Base-by-base conservation (phyloP, 2,888 invertebrate species). In the Dicyrtoma fusca region DNA sequence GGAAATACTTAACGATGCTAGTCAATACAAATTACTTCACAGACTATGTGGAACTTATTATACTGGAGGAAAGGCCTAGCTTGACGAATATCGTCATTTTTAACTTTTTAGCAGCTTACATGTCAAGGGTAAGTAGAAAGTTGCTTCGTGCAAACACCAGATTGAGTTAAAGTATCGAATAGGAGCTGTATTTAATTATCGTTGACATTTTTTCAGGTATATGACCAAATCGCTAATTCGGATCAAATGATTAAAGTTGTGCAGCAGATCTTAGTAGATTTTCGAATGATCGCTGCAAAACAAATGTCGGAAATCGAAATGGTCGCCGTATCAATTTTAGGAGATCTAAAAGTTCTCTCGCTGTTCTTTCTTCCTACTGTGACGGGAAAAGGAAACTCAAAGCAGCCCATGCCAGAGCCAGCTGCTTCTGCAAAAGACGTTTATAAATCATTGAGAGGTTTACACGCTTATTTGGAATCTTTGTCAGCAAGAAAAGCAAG, bases 21-120 rank as follows among this genome's bases (percentile, higher is more conserved):
- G 86, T 92, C 63, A 90, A 90, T 76, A 93, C 92, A 83, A 91
- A 89, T 81, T 91, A 91, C 81, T 89, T 95, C 78, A 89, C 92
- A 45, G 95, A 95, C 83, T 96, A 95, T 83, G 89, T 95, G 75
- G 95, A 95, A 82, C 90, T 93, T n/a, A 89, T 95, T 23, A 85
- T 96, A 61, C 84, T 94, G 69, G 95, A 95, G 83, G 95, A 96
- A 84, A 87, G 95, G 78, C 88, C 90, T 73, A 93, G 94, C 13
- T 86, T 96, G 11, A 93, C 91, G 77, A 92, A 93, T 81, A 89
- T 90, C 69, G 88, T 90, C 81, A 92, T 95, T 81, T 92, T 92
- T 83, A 91, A 92, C 82, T 95, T 96, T 83, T 87, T 95, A 83
- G 90, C 90, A 81, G 90, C 92, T 75, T 95, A 93, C 83, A 94